A percentile compares a stretch with the other conserved stretches of the same genome.
Evolutionary conservation across 2,113 vertebrate genomes (phyloP).

Genomic region (Peromyscus californicus): DNA sequence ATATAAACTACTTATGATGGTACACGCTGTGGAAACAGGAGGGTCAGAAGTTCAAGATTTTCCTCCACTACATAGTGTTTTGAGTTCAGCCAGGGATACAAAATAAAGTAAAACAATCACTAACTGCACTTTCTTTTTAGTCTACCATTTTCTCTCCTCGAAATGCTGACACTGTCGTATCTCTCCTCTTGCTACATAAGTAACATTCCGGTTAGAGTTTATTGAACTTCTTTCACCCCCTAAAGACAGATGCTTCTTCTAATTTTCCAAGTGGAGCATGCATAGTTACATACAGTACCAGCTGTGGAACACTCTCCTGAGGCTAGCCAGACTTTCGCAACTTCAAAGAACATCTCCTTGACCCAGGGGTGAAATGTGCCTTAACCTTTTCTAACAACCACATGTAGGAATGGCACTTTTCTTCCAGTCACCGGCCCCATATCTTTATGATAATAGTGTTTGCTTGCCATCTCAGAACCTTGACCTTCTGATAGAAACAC

Average conservation of each 20-base stretch:
- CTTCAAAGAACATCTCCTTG: background rate
- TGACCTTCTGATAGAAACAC: background rate
- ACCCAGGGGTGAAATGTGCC: background rate
- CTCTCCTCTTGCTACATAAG: background rate
- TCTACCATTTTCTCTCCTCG: background rate
- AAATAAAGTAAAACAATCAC: background rate
- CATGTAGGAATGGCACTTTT: background rate
- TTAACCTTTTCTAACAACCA: slow-evolving; percentile 43
- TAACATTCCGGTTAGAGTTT: background rate
- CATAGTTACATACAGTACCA: background rate
- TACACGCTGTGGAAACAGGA: background rate
- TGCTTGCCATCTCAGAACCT: slow-evolving; percentile 32
- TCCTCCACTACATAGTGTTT: background rate
- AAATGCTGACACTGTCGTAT: background rate
- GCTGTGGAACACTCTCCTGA: background rate
- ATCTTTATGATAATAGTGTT: slow-evolving; percentile 19
- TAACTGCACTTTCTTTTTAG: background rate
- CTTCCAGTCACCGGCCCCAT: background rate
- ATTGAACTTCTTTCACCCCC: background rate
- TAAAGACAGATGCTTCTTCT: background rate
- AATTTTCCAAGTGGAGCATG: background rate
- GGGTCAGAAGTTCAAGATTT: background rate
- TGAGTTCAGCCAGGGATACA: background rate
- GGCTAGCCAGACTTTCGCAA: background rate
- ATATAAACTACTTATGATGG: background rate